Evolutionary conservation across 2,888 invertebrate genomes (phyloP), one percentile per base, ranked within the genome.

Genomic region (Tiliacea citrago): DNA sequence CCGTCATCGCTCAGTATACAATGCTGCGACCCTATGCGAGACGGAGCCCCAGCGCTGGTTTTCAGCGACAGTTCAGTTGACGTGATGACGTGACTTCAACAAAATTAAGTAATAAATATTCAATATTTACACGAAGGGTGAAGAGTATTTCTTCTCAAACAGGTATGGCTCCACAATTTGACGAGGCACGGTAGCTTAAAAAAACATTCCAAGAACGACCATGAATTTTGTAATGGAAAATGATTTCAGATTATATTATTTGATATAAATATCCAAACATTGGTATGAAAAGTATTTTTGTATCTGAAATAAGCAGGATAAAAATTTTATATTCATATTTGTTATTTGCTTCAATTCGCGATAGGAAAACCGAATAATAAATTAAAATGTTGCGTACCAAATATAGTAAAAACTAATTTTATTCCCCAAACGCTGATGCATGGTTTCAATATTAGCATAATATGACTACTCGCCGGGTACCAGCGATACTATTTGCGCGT

Each of bases 251-350:
- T 47, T 5, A 42, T 42, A 53, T 47, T 47, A 58, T 45, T n/a
- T n/a, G 42, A 39, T 35, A 18, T 35, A 18, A 29, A 29, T 42
- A 75, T 60, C 42, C 49, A 65, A 75, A 49, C 67, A 65, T 80
- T 58, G 42, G 24, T 63, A 16, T 45, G 4, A 13, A 35, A 24
- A 62, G 39, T 79, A 45, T 39, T 51, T 45, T 42, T 51, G 60
- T 0, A 71, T 80, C 73, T 84, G 73, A 63, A 84, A 80, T 29
- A 24, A 73, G 4, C 29, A 79, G 16, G 21, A 70, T 21, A 61
- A 39, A 29, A 29, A n/a, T n/a, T n/a, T n/a, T n/a, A 2, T 57
- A 10, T 49, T 51, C 1, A n/a, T 29, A 39, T 39, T 6, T 42
- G 10, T 21, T 2, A 16, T 13, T 35, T 61, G n/a, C 18, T 51